Conservation (phyloP, 2,113 vertebrate species). For the western clawed frog (Xenopus tropicalis) region UCB_Xtro_10.0 CM004450.2:137526001-137526500, state of each 20-base stretch:
- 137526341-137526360: too few relatives aligned
- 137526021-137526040: not conserved
- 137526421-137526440: too few relatives aligned
- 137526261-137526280: constrained; percentile 29
- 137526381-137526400: too few relatives aligned
- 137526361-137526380: too few relatives aligned
- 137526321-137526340: not conserved
- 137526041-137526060: not conserved
- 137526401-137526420: too few relatives aligned
- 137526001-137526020: not conserved
- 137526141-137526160: constrained; percentile 38
- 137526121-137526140: constrained; percentile 35
- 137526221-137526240: constrained; percentile 15
- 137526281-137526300: constrained; percentile 1
- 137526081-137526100: not conserved
- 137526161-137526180: constrained; percentile 34
- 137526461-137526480: too few relatives aligned
- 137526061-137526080: constrained; percentile 2
- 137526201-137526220: constrained; percentile 28
- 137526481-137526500: too few relatives aligned
- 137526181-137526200: constrained; percentile 34
- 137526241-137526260: constrained; percentile 12
- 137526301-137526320: constrained; percentile 5
- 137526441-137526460: too few relatives aligned
- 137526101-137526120: constrained; percentile 10